Evolutionary conservation across 1,140 invertebrate species (phyloP), one percentile per base, ranked within the genome.

Genomic region (Tetramorium alpestre): DNA sequence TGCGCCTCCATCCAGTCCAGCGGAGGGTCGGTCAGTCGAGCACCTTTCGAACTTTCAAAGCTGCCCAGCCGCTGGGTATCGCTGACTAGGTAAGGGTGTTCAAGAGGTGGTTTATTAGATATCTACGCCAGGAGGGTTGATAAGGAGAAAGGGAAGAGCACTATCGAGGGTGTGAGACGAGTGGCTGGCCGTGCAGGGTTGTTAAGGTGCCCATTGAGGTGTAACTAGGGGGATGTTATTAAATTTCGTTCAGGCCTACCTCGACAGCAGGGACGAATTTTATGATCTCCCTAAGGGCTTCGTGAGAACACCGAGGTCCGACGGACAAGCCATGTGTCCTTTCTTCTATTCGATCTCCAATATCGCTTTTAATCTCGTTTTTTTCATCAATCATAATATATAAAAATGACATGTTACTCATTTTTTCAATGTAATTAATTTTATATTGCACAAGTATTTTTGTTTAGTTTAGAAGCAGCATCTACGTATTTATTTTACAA

Each of bases 141-240:
- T 93, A 94, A 93, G 92, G 88, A 91, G 84, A 82, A 86, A 67
- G 70, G 67, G 56, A 56, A 58, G 64, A 73, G 41, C 67, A 22
- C 18, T 41, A 49, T 25, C 69, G 65, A 47, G 78, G 60, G 72
- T 70, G 58, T 49, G 86, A 90, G 86, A 86, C 72, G 85, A 85
- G 82, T 89, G 89, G 89, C 92, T 93, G 90, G 89, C 90, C 89
- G 88, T 91, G 85, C 88, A 89, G 92, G 94, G 95, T 95, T 95
- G 95, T 95, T 95, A 95, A 95, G 94, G 94, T 95, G 94, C 93
- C 94, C 93, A 95, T 95, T 95, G 94, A 95, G 94, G 95, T 95
- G 95, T 95, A 95, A 95, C 95, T 95, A 95, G 95, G 94, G 95
- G 94, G 94, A 95, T 95, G 94, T 95, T 95, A 95, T 95, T 95